Evolutionary conservation across 2,888 invertebrate species (phyloP).

Genomic region (Plebejus argus): DNA sequence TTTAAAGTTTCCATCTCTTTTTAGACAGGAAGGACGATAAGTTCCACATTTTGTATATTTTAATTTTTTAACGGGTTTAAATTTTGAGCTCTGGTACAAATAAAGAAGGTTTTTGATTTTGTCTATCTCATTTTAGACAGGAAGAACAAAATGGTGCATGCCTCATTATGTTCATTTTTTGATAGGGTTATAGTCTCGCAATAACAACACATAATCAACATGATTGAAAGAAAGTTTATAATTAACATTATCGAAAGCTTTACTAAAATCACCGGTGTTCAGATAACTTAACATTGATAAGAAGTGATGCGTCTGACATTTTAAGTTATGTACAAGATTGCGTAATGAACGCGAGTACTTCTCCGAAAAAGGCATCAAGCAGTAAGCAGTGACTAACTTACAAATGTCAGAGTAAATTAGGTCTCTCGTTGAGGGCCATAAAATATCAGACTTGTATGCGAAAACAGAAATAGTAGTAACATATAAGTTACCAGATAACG

Average conservation of each 20-base stretch:
- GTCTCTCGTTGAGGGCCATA: background rate
- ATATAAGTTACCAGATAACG: background rate
- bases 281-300: background rate
- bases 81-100: too few relatives aligned
- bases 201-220: background rate
- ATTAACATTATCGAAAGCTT: background rate
- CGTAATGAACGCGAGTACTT: background rate
- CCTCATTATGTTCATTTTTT: too few relatives aligned
- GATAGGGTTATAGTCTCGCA: too few relatives aligned
- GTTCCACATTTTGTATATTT: too few relatives aligned
- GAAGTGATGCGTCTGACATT: background rate
- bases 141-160: too few relatives aligned
- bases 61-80: too few relatives aligned
- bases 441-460: background rate
- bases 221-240: background rate
- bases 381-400: background rate
- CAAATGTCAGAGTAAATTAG: constrained; percentile 11
- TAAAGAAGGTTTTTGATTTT: too few relatives aligned
- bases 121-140: too few relatives aligned
- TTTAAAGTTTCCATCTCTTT: constrained; percentile 12
- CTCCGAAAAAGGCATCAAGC: constrained; percentile 2
- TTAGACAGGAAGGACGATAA: background rate
- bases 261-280: background rate
- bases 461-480: background rate
- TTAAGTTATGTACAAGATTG: background rate